Evolutionary conservation across 2,888 invertebrate species (phyloP), one percentile per base, ranked within the genome.

Genomic region (Diarsia dahlii): DNA sequence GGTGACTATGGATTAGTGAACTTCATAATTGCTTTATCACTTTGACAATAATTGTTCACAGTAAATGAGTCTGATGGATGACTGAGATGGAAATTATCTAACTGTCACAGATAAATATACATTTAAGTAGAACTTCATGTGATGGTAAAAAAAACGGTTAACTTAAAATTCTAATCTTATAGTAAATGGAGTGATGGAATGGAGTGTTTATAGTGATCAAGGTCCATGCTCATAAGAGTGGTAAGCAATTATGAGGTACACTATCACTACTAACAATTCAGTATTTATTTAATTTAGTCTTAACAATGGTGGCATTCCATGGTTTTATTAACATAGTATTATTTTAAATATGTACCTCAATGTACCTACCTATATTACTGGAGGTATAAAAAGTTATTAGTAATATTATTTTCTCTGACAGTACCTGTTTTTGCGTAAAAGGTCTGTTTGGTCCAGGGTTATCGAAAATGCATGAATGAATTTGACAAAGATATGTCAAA

Each of bases 361-460:
- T 2, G 28, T 28, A 28, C 28, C 28, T 28, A 28, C 28, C 20
- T 56, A n/a, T 52, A 13, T 13, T 63, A 60, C 13, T 72, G 60
- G n/a, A 52, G 20, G 63, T 74, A 20, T 46, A 54, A 23, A 70
- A 83, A 60, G 18, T 70, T 78, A n/a, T 28, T n/a, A 63, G 28
- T 58, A 63, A 73, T 69, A 58, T 64, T 67, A 50, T 74, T 66
- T 82, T 73, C 34, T 67, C 39, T 62, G 28, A 67, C 23, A 70
- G 81, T 80, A 82, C 84, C 84, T 82, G 81, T 73, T 46, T 54
- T 76, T 71, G 72, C 64, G 54, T 80, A 67, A 84, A 80, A 70
- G 68, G 58, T 70, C 66, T 84, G 18, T 80, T 82, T 80, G 84
- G 84, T 60, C 75, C 71, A 34, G n/a, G 39, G 56, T 39, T 2